These are phyloP conservation scores for Pipra filicauda DNA, from an alignment of 2,113 vertebrate species.

Conservation along the genomic window DNA sequence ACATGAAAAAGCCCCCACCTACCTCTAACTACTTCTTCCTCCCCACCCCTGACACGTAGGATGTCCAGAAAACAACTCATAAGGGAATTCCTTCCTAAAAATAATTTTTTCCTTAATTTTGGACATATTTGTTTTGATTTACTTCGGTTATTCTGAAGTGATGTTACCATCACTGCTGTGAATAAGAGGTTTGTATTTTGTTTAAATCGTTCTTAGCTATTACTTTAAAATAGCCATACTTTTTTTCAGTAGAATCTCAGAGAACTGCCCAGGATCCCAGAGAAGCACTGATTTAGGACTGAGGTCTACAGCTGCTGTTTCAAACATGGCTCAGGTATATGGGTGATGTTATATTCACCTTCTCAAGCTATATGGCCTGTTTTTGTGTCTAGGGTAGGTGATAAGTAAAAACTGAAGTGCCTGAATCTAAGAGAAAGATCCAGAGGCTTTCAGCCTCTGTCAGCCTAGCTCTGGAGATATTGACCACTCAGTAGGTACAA, in stretches of 20 bases:
- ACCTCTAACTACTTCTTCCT: background rate
- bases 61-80: background rate
- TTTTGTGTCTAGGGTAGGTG: background rate
- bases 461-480: background rate
- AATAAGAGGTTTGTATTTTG: background rate
- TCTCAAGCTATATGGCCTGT: background rate
- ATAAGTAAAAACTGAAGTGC: background rate
- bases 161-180: background rate
- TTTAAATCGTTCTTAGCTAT: background rate
- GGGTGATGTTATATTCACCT: background rate
- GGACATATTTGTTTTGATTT: background rate
- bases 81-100: background rate
- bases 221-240: background rate
- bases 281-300: background rate
- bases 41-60: accelerated
- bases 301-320: background rate
- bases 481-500: accelerated
- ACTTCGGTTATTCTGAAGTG: background rate
- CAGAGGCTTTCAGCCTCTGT: background rate
- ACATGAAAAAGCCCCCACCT: background rate
- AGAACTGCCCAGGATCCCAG: background rate
- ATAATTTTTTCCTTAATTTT: background rate
- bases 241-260: background rate
- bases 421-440: background rate
- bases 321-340: background rate